A percentile compares a stretch with the other conserved stretches of the same genome.
phyloP scores from a whole-genome alignment of 2,797 vertebrate genomes.

The Ficedula albicollis region DNA sequence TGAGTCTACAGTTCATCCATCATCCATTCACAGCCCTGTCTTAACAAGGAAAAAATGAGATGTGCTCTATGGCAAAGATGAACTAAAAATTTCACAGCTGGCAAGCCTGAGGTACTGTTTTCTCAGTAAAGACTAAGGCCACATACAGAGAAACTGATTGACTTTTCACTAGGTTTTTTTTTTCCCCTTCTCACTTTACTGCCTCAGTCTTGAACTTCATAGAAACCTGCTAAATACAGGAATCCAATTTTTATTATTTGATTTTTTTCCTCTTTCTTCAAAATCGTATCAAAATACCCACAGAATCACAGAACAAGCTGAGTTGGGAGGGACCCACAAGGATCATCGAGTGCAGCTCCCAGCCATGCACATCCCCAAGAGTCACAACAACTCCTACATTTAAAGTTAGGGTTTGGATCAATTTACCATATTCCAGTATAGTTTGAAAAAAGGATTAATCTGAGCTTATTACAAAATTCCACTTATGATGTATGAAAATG shows the following conservation, averaged over 20 bases:
- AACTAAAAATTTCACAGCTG: slow-evolving; percentile 34
- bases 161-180: background rate
- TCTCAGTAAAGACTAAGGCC: background rate
- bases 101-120: background rate
- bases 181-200: background rate
- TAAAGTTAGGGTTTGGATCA: background rate
- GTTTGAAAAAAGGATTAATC: background rate
- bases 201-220: background rate
- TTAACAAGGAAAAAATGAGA: background rate
- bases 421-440: background rate
- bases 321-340: background rate
- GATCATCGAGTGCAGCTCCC: rapidly evolving
- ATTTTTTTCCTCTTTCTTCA: background rate
- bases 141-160: slow-evolving; percentile 6
- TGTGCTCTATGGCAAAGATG: background rate
- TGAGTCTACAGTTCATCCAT: slow-evolving; percentile 38
- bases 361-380: background rate
- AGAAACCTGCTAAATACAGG: background rate
- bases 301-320: background rate
- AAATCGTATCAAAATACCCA: background rate
- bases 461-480: background rate
- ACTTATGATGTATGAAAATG: background rate
- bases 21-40: background rate
- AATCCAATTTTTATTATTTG: background rate
- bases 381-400: background rate